These are phyloP conservation scores for Lerista edwardsae DNA, from an alignment of 2,797 vertebrate species.

Conservation along the genomic window DNA sequence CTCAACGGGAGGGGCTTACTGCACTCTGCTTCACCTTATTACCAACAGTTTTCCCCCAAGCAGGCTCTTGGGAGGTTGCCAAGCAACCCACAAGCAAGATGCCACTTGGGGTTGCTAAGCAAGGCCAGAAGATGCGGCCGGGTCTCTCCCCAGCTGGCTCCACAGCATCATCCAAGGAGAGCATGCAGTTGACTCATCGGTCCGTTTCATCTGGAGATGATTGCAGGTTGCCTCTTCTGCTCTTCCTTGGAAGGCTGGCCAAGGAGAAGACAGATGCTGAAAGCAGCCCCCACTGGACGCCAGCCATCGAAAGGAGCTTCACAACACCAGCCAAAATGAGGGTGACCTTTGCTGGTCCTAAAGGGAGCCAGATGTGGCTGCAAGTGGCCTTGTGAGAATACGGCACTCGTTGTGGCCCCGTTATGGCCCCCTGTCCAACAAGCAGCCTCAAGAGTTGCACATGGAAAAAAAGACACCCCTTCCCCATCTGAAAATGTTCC, in stretches of 20 bases:
- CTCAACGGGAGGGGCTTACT: background rate
- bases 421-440: background rate
- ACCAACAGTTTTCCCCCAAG: background rate
- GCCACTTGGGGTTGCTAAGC: background rate
- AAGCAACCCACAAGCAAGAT: background rate
- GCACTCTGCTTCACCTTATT: background rate
- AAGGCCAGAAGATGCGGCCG: background rate
- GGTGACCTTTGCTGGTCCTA: background rate
- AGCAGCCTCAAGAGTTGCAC: fast-evolving
- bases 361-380: background rate
- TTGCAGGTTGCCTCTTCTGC: background rate
- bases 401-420: conserved; percentile 35
- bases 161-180: background rate
- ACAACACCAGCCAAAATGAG: background rate
- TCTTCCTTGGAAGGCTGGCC: background rate
- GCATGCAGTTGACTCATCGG: background rate
- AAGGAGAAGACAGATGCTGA: background rate
- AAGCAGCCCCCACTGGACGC: background rate
- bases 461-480: background rate
- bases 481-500: background rate
- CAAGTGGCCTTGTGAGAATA: conserved; percentile 14
- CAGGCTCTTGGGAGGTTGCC: background rate
- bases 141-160: background rate
- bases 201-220: background rate
- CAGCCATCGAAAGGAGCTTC: background rate